Base-by-base conservation (phyloP, 2,888 invertebrate genomes). In the Alloscopus bannaensis region DNA sequence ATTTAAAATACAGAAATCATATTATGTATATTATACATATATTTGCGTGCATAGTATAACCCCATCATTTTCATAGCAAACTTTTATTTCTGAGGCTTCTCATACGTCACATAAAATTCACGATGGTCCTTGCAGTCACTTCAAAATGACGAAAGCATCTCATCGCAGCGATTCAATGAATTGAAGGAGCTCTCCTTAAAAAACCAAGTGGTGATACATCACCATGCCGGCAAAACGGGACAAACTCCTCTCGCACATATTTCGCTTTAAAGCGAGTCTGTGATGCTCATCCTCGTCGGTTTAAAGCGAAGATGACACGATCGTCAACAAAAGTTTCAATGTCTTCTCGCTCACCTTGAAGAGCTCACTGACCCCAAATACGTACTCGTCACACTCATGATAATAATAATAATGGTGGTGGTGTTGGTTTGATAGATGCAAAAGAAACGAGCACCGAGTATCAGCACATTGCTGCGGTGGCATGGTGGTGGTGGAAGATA, bases 271-370 rank as follows among this genome's bases (percentile, higher is more conserved):
- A 40, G 47, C 16, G 52, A 52, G 52, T 36, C 52, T 16, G 4
- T n/a, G n/a, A n/a, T n/a, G n/a, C 22, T 60, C 60, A 24, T 72
- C 50, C 13, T 64, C 50, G 28, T 62, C 77, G 65, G 55, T 70
- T 70, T 64, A 77, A 70, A 77, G 60, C 20, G 50, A 50, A 52
- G 26, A 26, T 3, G 3, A 18, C 6, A 36, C 13, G 13, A 8
- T 55, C 69, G 62, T 64, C 60, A 29, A 59, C n/a, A 59, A 77
- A 78, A 66, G 65, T 78, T 78, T 71, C 80, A 81, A 78, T 83
- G 68, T 81, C 83, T 83, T 82, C 79, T 83, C 66, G 84, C 81
- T 85, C 85, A 85, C 85, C 85, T 85, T 85, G 85, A 80, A 84
- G 83, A 84, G 85, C 84, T 75, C 85, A 84, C 81, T 85, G 84